These are phyloP conservation scores for Calosoma granatense DNA, from an alignment of 1,140 invertebrate genomes.

Conservation along the genomic window DNA sequence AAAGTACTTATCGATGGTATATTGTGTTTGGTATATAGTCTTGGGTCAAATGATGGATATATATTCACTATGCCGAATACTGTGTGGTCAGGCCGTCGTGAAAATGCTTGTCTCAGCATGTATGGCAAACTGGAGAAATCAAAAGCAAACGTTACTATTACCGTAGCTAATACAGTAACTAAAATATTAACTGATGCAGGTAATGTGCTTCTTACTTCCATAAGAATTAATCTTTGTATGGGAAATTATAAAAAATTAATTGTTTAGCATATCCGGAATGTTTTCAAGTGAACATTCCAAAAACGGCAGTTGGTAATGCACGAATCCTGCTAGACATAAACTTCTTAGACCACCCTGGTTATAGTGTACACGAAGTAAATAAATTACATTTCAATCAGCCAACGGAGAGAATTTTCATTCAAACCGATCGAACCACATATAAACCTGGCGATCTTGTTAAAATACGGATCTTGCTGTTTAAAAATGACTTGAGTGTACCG, in stretches of 20 bases:
- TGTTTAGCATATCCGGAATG: constrained; percentile 23
- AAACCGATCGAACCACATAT: constrained; percentile 48
- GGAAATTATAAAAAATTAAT: background rate
- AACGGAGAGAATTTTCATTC: too few relatives aligned
- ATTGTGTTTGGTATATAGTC: too few relatives aligned
- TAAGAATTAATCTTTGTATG: background rate
- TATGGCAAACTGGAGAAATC: background rate
- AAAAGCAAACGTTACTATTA: background rate
- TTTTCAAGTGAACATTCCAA: constrained; percentile 24
- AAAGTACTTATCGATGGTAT: too few relatives aligned
- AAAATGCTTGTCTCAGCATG: background rate
- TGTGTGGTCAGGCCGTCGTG: background rate
- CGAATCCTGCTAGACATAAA: constrained; percentile 36
- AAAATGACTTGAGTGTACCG: constrained; percentile 38
- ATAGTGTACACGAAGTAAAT: too few relatives aligned
- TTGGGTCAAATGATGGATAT: too few relatives aligned
- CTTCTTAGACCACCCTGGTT: constrained; percentile 36
- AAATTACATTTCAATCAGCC: too few relatives aligned
- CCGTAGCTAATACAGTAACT: background rate
- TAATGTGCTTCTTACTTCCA: background rate
- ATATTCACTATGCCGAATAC: too few relatives aligned
- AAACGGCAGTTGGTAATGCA: constrained; percentile 22
- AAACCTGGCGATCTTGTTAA: constrained; percentile 49
- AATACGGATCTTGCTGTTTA: constrained; percentile 41
- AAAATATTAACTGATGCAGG: background rate